These are phyloP conservation scores for Platygyra sinensis DNA, from an alignment of 64 coral and sea anemone species.

Conservation along the genomic window DNA sequence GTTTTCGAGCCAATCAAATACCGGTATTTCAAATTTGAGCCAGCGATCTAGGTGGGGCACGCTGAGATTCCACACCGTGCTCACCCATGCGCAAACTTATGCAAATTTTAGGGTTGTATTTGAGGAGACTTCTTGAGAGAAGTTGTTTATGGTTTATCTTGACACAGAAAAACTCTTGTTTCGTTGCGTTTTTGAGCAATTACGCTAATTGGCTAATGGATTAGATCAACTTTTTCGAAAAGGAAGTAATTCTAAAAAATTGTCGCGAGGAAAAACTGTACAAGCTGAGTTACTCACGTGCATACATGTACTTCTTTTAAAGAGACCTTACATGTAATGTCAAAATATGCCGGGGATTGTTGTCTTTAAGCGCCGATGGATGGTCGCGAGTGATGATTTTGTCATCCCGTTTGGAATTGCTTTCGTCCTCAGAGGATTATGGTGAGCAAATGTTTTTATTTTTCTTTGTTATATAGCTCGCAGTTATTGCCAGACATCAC, in stretches of 20 bases:
- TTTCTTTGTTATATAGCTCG: not conserved
- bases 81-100: conserved; percentile 52
- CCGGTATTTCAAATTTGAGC: not conserved
- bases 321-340: not conserved
- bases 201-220: conserved; percentile 7
- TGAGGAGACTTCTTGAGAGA: conserved; percentile 20
- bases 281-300: not conserved
- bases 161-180: not conserved
- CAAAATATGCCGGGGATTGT: conserved; percentile 96
- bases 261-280: not conserved
- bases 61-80: not conserved
- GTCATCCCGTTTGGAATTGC: conserved; percentile 98
- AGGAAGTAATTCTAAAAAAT: not conserved
- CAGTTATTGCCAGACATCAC: not conserved
- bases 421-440: conserved; percentile 89
- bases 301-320: not conserved
- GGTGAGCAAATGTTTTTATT: conserved; percentile 62
- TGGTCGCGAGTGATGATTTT: conserved; percentile 98
- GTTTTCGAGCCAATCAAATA: conserved; percentile 56
- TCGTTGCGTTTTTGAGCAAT: conserved; percentile 10
- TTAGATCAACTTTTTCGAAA: not conserved
- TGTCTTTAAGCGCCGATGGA: conserved; percentile 96
- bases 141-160: conserved; percentile 4
- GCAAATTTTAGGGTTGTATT: not conserved
- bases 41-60: not conserved